Conservation (phyloP, 2,888 invertebrate species). For the Tetranychus truncatus region DNA sequence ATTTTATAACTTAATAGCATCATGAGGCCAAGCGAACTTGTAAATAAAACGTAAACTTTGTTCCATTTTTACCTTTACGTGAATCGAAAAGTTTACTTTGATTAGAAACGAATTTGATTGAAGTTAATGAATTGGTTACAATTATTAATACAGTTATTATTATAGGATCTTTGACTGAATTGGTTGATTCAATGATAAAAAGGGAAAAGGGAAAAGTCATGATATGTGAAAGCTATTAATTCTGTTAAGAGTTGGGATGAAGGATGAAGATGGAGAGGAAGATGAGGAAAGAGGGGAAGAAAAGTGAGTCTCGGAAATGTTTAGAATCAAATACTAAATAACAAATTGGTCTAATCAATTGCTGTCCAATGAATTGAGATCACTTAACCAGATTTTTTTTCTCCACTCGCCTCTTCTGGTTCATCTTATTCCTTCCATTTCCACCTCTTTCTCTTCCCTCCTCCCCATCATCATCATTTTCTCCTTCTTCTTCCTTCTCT, state of each 20-base stretch:
- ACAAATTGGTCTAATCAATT: slow-evolving; percentile 1
- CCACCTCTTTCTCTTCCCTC: neutral
- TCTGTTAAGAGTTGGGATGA: neutral
- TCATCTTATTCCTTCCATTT: neutral
- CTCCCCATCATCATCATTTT: neutral
- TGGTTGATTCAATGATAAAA: neutral
- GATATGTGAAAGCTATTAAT: neutral
- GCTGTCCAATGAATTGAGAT: slow-evolving; percentile 5
- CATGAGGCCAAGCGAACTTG: too few relatives aligned
- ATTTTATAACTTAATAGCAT: too few relatives aligned
- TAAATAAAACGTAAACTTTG: too few relatives aligned
- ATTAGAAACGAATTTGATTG: too few relatives aligned
- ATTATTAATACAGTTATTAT: too few relatives aligned
- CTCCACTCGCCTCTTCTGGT: neutral
- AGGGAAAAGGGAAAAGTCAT: neutral
- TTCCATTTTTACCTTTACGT: too few relatives aligned
- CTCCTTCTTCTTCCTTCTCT: neutral
- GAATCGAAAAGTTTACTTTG: too few relatives aligned
- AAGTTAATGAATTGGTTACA: too few relatives aligned
- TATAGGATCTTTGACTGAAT: too few relatives aligned
- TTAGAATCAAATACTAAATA: neutral
- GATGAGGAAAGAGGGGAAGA: neutral
- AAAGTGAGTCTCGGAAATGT: too few relatives aligned
- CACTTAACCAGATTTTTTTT: neutral
- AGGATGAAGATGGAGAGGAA: neutral